Percentiles rank a stretch among this genome's conserved stretches.
Evolutionary conservation across 2,797 vertebrate genomes (phyloP).

Genomic region (Ibycter americanus): DNA sequence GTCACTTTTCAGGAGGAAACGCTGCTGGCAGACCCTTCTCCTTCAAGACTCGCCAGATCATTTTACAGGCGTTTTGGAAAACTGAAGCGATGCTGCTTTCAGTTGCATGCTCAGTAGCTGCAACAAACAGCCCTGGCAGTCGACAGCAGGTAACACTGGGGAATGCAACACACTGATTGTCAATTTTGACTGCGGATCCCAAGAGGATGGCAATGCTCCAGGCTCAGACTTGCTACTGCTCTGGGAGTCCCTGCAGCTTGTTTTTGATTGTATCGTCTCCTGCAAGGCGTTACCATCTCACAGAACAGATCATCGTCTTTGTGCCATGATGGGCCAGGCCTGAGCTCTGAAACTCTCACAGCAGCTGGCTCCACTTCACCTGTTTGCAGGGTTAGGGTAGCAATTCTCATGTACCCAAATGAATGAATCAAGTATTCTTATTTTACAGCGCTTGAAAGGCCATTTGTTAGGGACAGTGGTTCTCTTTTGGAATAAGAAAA

Average conservation of each 20-base stretch:
- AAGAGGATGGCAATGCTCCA: not conserved
- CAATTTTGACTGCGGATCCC: not conserved
- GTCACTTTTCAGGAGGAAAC: not conserved
- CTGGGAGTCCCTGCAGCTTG: not conserved
- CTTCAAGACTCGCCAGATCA: not conserved
- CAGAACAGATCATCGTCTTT: not conserved
- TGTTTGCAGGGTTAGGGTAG: not conserved
- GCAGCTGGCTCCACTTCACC: not conserved
- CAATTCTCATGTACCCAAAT: not conserved
- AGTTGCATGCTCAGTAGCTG: not conserved
- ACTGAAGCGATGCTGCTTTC: not conserved
- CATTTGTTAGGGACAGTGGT: not conserved
- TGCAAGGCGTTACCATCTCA: not conserved
- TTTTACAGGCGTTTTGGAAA: not conserved
- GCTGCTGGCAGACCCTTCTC: not conserved
- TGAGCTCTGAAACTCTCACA: not conserved
- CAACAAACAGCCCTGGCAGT: not conserved
- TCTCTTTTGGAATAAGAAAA: not conserved
- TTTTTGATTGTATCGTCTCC: not conserved
- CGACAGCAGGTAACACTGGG: not conserved
- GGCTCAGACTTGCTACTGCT: not conserved
- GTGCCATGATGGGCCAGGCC: not conserved
- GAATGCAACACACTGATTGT: not conserved
- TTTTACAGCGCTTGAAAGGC: not conserved
- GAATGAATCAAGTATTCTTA: not conserved